Evolutionary conservation across 2,888 invertebrate species (phyloP), one percentile per base, ranked within the genome.

Genomic region (Hydraecia micacea): DNA sequence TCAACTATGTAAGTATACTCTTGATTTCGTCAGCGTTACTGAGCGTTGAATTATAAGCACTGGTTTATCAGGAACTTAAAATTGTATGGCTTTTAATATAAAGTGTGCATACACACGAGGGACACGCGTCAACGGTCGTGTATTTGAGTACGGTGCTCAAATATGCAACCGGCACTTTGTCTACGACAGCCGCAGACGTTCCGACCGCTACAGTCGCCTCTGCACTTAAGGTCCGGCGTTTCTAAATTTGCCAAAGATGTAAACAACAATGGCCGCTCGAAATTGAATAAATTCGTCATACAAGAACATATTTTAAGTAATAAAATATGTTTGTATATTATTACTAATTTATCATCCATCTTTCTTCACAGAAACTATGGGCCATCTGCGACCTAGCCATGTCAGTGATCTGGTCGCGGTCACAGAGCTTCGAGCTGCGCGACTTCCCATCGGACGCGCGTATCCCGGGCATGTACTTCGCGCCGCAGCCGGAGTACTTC

Each of bases 361-460:
- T 15, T 18, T 55, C 75, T 89, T 95, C 0, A 0, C 95, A 99
- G 99, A 99, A 99, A 98, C 96, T 99, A 93, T 99, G 99, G 98
- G 98, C 99, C 49, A 98, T 99, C 75, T 99, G 99, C 97, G 99
- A 99, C 97, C 97, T 99, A 86, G 98, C 99, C 28, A 98, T 99
- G 97, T 98, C 99, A 71, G 97, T 99, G 91, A 98, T 99, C 88
- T 97, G 98, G 96, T 97, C 98, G 78, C 99, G 99, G 93, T 98
- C 99, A 71, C 97, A 98, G 75, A 98, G 98, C 92, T 99, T 98
- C 96, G 99, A 99, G 92, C 97, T 98, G 96, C 99, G 98, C 94
- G 99, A 99, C 92, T 98, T 98, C 94, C 98, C 98, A 13, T 97
- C 98, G 65, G 98, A 99, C 94, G 98, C 98, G 75, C 97, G 98